These are phyloP conservation scores for Hippocampus comes DNA, from an alignment of 2,113 vertebrate species.

Conservation along the genomic window DNA sequence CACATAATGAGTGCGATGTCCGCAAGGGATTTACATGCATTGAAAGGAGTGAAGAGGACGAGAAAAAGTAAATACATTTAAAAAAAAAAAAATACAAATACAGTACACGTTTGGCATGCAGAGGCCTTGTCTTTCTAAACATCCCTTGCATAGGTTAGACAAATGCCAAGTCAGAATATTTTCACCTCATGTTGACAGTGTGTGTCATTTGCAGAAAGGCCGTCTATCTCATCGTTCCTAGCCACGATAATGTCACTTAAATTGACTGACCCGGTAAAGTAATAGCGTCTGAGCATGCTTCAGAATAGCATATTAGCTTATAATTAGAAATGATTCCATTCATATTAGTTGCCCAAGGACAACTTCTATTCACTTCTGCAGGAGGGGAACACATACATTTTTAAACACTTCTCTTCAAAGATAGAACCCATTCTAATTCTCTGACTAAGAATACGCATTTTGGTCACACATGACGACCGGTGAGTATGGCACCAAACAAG, in stretches of 20 bases:
- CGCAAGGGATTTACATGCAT: not conserved
- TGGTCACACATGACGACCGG: too few species aligned
- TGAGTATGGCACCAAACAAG: too few species aligned
- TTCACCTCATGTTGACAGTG: not conserved
- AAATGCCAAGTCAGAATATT: not conserved
- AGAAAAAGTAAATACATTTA: not conserved
- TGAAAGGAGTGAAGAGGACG: not conserved
- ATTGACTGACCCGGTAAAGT: not conserved
- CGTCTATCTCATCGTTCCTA: not conserved
- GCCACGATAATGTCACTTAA: not conserved
- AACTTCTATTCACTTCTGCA: too few species aligned
- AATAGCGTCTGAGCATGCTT: not conserved
- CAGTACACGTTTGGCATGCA: not conserved
- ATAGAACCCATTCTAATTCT: not conserved
- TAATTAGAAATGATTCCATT: too few species aligned
- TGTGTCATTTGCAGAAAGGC: not conserved
- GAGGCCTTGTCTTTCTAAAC: not conserved
- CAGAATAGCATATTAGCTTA: not conserved
- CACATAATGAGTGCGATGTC: not conserved
- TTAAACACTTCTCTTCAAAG: too few species aligned
- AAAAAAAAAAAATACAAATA: not conserved
- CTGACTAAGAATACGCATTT: not conserved
- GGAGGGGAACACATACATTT: too few species aligned
- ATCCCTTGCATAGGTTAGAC: not conserved
- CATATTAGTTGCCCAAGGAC: too few species aligned